phyloP scores from a whole-genome alignment of 1,140 invertebrate species.

The Habropoda laboriosa region DNA sequence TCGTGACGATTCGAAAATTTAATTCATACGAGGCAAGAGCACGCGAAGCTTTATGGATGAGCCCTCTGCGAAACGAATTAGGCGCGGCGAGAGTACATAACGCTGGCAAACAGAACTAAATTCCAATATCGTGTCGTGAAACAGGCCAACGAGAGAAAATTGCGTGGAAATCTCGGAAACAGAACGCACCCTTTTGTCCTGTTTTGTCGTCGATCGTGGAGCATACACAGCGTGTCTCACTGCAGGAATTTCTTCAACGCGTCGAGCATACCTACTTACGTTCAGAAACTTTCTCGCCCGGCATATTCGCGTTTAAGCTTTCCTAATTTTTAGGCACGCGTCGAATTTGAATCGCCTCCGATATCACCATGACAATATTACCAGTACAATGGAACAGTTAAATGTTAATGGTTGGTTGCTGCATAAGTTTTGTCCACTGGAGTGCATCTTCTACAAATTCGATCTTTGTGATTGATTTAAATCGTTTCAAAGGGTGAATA shows the following conservation, averaged over 20 bases:
- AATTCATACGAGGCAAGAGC: constrained; percentile 42
- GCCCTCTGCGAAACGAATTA: constrained; percentile 55
- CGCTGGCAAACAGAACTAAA: constrained; percentile 53
- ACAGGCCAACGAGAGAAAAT: constrained; percentile 40
- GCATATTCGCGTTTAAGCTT: not conserved
- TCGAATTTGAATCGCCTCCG: not conserved
- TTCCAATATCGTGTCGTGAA: constrained; percentile 54
- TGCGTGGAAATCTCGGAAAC: constrained; percentile 37
- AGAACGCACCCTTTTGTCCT: constrained; percentile 10
- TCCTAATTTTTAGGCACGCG: not conserved
- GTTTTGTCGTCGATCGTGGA: not conserved
- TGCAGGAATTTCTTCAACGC: constrained; percentile 40
- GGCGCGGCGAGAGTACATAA: constrained; percentile 34
- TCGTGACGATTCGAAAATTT: constrained; percentile 36
- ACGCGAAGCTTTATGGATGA: constrained; percentile 18
- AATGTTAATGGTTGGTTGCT: too few species aligned
- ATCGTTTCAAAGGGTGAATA: too few species aligned
- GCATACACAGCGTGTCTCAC: not conserved
- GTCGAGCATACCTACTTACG: constrained; percentile 20
- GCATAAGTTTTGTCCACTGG: too few species aligned
- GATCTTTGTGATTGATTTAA: too few species aligned
- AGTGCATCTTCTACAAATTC: too few species aligned
- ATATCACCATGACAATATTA: too few species aligned
- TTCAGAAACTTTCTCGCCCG: constrained; percentile 37
- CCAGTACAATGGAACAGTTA: not conserved